Evolutionary conservation across 2,113 vertebrate species (phyloP).

Genomic region (Malurus alboscapulatus): DNA sequence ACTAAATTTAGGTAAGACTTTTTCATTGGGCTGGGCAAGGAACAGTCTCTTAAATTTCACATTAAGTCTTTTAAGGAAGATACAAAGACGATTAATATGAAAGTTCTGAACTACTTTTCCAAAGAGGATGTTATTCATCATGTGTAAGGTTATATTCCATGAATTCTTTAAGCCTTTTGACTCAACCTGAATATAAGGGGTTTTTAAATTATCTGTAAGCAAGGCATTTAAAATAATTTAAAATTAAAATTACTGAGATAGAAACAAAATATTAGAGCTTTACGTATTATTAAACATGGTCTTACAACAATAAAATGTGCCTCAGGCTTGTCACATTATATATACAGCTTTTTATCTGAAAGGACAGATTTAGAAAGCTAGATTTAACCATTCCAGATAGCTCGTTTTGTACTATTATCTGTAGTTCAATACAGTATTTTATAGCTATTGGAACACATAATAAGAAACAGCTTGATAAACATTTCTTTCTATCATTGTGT

Average conservation of each 20-base stretch:
- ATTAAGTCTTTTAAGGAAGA: background rate
- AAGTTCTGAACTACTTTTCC: background rate
- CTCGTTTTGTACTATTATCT: background rate
- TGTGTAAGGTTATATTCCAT: background rate
- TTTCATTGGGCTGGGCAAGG: background rate
- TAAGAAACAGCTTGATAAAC: background rate
- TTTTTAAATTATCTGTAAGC: background rate
- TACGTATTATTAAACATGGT: background rate
- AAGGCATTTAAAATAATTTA: background rate
- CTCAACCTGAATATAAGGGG: background rate
- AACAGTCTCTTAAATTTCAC: background rate
- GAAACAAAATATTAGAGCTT: background rate
- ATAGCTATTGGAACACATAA: background rate
- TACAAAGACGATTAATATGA: background rate
- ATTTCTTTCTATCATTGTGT: background rate
- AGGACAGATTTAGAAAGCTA: background rate
- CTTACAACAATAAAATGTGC: background rate
- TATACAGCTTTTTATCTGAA: background rate
- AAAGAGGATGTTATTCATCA: background rate
- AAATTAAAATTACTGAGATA: background rate
- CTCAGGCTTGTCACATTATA: background rate
- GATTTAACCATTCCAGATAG: background rate
- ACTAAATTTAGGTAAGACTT: background rate
- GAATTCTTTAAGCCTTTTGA: background rate
- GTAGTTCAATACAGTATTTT: background rate